phyloP scores from a whole-genome alignment of 2,888 invertebrate species.

The Bellardia pandia region DNA sequence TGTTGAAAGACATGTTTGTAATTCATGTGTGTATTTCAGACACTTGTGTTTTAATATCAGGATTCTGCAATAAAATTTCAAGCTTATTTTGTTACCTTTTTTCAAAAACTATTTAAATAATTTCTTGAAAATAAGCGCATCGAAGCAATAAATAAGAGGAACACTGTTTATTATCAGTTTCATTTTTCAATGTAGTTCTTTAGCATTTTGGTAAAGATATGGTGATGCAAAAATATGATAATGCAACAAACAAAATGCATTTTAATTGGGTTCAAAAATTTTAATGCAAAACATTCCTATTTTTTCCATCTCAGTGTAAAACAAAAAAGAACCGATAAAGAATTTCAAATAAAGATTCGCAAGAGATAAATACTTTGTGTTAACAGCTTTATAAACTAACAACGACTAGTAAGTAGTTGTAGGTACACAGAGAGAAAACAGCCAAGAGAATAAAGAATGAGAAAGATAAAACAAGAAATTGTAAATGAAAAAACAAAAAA shows the following conservation, averaged over 20 bases:
- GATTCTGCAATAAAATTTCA: not conserved
- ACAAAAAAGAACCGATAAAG: conserved; percentile 76
- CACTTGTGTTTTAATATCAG: not conserved
- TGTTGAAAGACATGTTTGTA: too few relatives aligned
- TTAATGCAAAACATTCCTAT: conserved; percentile 77
- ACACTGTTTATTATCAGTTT: conserved; percentile 71
- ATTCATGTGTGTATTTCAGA: too few relatives aligned
- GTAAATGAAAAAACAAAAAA: not conserved
- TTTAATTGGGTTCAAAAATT: conserved; percentile 83
- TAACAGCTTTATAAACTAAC: conserved; percentile 81
- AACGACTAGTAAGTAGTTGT: conserved; percentile 23
- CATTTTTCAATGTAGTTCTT: conserved; percentile 63
- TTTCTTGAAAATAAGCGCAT: conserved; percentile 16
- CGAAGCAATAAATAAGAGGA: conserved; percentile 56
- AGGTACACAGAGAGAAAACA: conserved; percentile 66
- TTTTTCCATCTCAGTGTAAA: conserved; percentile 36
- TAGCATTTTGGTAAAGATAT: conserved; percentile 55
- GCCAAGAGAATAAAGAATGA: not conserved
- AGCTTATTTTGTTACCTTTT: not conserved
- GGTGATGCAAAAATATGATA: conserved; percentile 68
- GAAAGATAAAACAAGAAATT: not conserved
- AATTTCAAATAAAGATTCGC: conserved; percentile 79
- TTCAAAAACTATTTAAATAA: conserved; percentile 39
- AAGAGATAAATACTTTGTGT: conserved; percentile 81
- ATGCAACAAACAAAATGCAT: conserved; percentile 79